A percentile compares a stretch with the other conserved stretches of the same genome.
Evolutionary conservation across 2,888 invertebrate species (phyloP).

Genomic region (Cylloceria caligata): DNA sequence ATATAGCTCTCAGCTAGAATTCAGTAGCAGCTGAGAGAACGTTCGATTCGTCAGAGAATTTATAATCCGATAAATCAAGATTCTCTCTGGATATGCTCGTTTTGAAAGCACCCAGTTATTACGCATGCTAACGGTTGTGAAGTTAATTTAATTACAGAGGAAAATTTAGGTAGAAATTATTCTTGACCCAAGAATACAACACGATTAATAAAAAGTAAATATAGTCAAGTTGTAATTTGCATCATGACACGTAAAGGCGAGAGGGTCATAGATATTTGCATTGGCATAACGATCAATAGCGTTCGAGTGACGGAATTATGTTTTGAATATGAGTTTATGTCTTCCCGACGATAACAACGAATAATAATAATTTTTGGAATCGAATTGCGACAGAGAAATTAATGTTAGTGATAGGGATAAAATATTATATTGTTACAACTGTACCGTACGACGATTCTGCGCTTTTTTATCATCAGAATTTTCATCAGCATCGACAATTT

Average conservation of each 20-base stretch:
- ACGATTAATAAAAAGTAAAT: conserved; percentile 2
- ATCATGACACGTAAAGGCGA: neutral
- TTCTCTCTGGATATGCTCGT: conserved; percentile 27
- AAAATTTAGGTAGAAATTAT: conserved; percentile 21
- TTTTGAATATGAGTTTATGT: neutral
- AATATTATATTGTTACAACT: no score
- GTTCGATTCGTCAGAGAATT: conserved; percentile 31
- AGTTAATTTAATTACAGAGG: conserved; percentile 41
- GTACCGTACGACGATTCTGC: no score
- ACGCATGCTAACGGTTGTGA: conserved; percentile 16
- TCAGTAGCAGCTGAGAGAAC: neutral
- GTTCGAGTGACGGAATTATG: neutral
- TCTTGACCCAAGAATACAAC: conserved; percentile 34
- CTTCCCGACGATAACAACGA: no score
- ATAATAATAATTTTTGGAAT: no score
- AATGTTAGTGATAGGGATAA: no score
- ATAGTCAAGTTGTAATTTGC: neutral
- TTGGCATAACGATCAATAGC: neutral
- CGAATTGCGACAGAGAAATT: no score
- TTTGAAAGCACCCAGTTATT: conserved; percentile 16
- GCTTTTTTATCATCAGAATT: no score
- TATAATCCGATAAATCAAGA: conserved; percentile 35
- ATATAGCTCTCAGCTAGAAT: neutral
- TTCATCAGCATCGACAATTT: no score
- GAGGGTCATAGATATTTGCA: neutral